Evolutionary conservation across 2,888 invertebrate species (phyloP).

Genomic region (Oligia latruncula): DNA sequence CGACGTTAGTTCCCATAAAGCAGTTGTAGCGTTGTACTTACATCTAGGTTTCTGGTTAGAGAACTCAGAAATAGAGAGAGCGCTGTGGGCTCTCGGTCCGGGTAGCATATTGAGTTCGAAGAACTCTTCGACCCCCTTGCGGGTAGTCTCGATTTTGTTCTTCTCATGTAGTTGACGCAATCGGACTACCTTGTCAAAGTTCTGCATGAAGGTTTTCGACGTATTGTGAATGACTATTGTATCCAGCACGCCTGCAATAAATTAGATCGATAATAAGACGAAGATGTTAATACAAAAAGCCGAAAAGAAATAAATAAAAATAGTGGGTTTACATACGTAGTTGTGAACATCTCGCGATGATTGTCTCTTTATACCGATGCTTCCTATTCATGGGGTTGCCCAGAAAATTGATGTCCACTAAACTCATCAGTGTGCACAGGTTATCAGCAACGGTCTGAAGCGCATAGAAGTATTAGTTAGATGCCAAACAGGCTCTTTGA

Average conservation of each 20-base stretch:
- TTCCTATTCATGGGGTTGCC: conserved; percentile 92
- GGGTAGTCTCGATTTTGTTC: conserved; percentile 76
- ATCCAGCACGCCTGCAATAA: conserved; percentile 90
- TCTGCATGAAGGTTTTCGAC: conserved; percentile 91
- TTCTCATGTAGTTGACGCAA: conserved; percentile 83
- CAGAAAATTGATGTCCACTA: conserved; percentile 90
- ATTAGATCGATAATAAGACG: not conserved
- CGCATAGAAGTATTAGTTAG: not conserved
- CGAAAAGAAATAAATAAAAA: not conserved
- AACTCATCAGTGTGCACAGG: conserved; percentile 88
- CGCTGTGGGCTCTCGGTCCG: conserved; percentile 80
- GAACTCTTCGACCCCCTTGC: conserved; percentile 82
- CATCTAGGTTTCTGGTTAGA: conserved; percentile 77
- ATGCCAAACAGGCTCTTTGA: not conserved
- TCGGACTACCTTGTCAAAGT: conserved; percentile 90
- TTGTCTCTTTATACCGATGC: conserved; percentile 92
- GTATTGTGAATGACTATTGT: conserved; percentile 90
- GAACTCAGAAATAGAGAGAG: conserved; percentile 75
- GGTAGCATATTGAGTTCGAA: conserved; percentile 84
- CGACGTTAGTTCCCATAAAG: not conserved
- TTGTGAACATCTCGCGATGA: conserved; percentile 91
- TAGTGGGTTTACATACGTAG: conserved; percentile 86
- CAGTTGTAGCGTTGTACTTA: conserved; percentile 58
- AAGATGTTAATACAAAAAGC: not conserved
- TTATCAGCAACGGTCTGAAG: conserved; percentile 87